Evolutionary conservation across 1,140 invertebrate genomes (phyloP).

Genomic region (Rhyacophila brunnea): DNA sequence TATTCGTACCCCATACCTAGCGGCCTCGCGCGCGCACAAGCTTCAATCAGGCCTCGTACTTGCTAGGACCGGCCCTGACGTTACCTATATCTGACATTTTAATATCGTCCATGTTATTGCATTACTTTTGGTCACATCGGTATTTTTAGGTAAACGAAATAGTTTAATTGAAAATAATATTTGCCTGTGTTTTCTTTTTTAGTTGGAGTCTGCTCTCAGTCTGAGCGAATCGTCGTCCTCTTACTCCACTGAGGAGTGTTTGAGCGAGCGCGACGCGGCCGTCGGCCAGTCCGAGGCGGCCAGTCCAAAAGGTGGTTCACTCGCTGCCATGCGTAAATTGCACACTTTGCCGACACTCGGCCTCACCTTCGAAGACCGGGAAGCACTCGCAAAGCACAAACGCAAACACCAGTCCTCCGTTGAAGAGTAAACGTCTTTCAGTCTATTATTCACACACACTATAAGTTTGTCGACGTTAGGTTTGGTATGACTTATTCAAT

Average conservation of each 20-base stretch:
- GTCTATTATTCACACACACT: too few relatives aligned
- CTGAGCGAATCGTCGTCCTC: conserved; percentile 30
- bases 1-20: too few relatives aligned
- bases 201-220: conserved; percentile 36
- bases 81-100: too few relatives aligned
- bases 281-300: neutral
- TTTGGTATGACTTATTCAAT: too few relatives aligned
- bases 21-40: too few relatives aligned
- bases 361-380: conserved; percentile 50
- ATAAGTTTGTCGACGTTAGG: too few relatives aligned
- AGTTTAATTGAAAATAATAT: too few relatives aligned
- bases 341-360: conserved; percentile 36
- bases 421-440: conserved; percentile 2
- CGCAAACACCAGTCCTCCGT: conserved; percentile 44
- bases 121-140: too few relatives aligned
- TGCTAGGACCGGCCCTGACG: too few relatives aligned
- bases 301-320: neutral
- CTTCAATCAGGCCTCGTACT: too few relatives aligned
- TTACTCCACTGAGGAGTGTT: conserved; percentile 25
- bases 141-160: too few relatives aligned
- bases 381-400: conserved; percentile 49
- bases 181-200: conserved; percentile 4
- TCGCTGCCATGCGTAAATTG: conserved; percentile 18
- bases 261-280: conserved; percentile 9
- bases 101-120: too few relatives aligned